Evolutionary conservation across 2,888 invertebrate species (phyloP), one percentile per base, ranked within the genome.

Genomic region (Tholera decimalis): DNA sequence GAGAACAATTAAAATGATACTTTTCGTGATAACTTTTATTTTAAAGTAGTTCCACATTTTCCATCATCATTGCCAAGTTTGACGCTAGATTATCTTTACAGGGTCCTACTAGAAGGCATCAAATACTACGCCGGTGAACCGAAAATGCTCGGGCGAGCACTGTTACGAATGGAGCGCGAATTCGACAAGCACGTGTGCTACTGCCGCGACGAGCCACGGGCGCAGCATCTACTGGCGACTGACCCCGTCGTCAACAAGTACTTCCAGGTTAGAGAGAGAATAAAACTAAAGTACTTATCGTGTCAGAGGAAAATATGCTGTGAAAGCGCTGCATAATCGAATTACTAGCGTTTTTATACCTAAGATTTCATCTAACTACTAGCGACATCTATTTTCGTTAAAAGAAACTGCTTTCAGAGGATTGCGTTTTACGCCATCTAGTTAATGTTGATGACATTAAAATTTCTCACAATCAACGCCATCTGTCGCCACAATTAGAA

Each of bases 111-210:
- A 87, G 98, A 99, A 93, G 99, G 98, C 70, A 97, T 99, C 75
- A 98, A 98, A 91, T 99, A 98, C 94, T 98, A 99, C 92, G 97
- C 98, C 26, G 97, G 97, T 82, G 98, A 98, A 91, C 98, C 99
- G 60, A 97, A 97, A 66, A 97, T 98, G 96, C 96, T 99, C 69
- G 99, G 98, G 3, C 98, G 98, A 88, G 98, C 98, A 22, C 98
- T 99, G 87, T 94, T 99, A 50, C 96, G 99, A 83, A 96, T 99
- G 96, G 99, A 99, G 96, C 96, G 98, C 56, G 99, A 99, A 94
- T 99, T 99, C 90, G 99, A 99, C 95, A 98, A 98, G 88, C 99
- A 99, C 92, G 98, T 98, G 51, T 97, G 97, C 61, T 99, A 98
- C 93, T 98, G 98, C 91, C 97, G 97, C 88, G 98, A 98, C 89